phyloP scores from a whole-genome alignment of 2,888 invertebrate genomes.

The Drosophila meridiana region DNA sequence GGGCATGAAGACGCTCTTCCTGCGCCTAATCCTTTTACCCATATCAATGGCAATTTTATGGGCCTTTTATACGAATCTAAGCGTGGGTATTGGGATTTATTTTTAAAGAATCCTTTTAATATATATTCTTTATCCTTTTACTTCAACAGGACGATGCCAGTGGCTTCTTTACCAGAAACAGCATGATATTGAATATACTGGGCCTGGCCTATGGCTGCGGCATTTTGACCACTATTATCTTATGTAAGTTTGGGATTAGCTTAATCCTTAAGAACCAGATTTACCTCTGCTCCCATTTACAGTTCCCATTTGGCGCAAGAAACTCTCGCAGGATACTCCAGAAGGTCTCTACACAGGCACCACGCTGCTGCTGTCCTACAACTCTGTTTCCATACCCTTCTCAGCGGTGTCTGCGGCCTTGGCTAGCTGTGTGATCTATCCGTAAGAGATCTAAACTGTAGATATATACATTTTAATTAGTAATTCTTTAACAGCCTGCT shows the following conservation, averaged over 20 bases:
- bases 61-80: constrained; percentile 89
- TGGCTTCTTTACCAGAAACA: constrained; percentile 84
- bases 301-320: constrained; percentile 94
- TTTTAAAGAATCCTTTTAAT: background rate
- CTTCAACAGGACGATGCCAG: constrained; percentile 82
- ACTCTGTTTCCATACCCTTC: constrained; percentile 92
- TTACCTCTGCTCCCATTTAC: constrained; percentile 14
- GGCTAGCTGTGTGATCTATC: constrained; percentile 90
- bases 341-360: constrained; percentile 96
- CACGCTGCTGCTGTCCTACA: constrained; percentile 92
- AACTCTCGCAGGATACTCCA: constrained; percentile 95
- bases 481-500: constrained; percentile 69
- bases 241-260: constrained; percentile 68
- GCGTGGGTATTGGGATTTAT: constrained; percentile 71
- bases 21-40: constrained; percentile 91
- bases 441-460: constrained; percentile 86
- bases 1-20: constrained; percentile 91
- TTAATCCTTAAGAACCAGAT: background rate
- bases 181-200: constrained; percentile 84
- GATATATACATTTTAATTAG: background rate
- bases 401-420: constrained; percentile 91
- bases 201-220: constrained; percentile 84
- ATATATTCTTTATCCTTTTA: background rate
- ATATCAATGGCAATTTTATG: constrained; percentile 91
- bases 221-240: constrained; percentile 82